Base-by-base conservation (phyloP, 2,888 invertebrate species). In the Pycnomerus fuliginosus region DNA sequence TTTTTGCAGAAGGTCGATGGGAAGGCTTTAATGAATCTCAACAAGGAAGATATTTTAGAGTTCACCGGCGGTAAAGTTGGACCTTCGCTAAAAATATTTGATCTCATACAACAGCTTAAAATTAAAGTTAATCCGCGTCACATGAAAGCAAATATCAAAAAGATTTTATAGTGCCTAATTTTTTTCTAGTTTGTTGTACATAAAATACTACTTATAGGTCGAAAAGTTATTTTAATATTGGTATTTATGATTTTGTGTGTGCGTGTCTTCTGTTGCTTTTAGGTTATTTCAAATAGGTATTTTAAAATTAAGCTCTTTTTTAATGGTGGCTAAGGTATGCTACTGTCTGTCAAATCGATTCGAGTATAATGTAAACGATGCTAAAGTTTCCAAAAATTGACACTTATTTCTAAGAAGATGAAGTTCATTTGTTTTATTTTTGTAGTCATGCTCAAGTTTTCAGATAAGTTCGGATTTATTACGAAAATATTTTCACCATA, bases 61-160 rank as follows among this genome's bases (percentile, higher is more conserved):
- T 76, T 93, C 50, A 84, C 93, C 14, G 88, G 90, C 56, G 93
- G 90, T 81, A 95, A 94, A 78, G 93, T 96, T 44, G 95, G 95
- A 1, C 95, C 95, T 3, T 92, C 94, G 11, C 72, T 96, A 46
- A 95, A 95, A 77, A 93, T 96, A 61, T 89, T 82, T 67, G 92
- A 95, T 75, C 80, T 96, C 54, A 90, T 96, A 65, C 90, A 92
- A 65, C 91, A 93, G 68, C 78, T 95, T 36, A 92, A 91, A 75
- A 85, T 84, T 70, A 89, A 90, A 77, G 83, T 87, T 50, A 85
- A 85, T 71, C 84, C 85, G 49, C 76, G 80, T 58, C 75, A 74
- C 50, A 70, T 72, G 70, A 83, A 83, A 76, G 75, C 80, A 62
- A 81, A 80, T 71, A 71, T 77, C 66, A 79, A 83, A 73, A 80